A percentile compares a stretch with the other conserved stretches of the same genome.
These are phyloP conservation scores for Tetragnatha versicolor DNA, from an alignment of 1,140 invertebrate species.

Conservation along the genomic window DNA sequence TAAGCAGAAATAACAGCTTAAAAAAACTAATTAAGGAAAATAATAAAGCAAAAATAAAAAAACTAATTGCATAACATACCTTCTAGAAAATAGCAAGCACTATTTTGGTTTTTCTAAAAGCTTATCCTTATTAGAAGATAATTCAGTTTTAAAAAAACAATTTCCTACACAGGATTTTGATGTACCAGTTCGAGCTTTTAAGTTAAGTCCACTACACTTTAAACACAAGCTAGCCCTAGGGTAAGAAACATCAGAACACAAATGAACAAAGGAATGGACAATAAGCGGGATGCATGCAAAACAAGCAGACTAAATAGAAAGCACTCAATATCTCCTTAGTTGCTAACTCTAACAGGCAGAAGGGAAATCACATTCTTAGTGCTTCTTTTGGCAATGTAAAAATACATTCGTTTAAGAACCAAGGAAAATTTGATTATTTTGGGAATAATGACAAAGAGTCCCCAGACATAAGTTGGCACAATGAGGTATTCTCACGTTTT, in stretches of 20 bases:
- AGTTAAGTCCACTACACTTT: conserved; percentile 41
- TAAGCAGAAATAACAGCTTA: too few species aligned
- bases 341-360: too few species aligned
- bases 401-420: not conserved
- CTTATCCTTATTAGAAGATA: not conserved
- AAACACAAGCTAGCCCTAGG: conserved; percentile 38
- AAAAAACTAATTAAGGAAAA: not conserved
- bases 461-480: too few species aligned
- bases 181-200: not conserved
- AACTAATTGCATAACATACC: conserved; percentile 35
- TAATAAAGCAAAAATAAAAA: not conserved
- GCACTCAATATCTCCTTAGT: too few species aligned
- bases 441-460: too few species aligned
- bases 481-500: too few species aligned
- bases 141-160: conserved; percentile 38
- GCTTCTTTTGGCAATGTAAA: too few species aligned
- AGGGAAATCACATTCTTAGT: too few species aligned
- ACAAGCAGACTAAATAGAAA: too few species aligned
- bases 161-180: conserved; percentile 12
- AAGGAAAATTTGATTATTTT: not conserved
- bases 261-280: not conserved
- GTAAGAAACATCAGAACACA: conserved; percentile 18
- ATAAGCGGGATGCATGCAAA: not conserved
- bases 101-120: conserved; percentile 3
- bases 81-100: not conserved